A percentile compares a stretch with the other conserved stretches of the same genome.
These are phyloP conservation scores for Polyergus mexicanus DNA, from an alignment of 1,140 invertebrate species.

Conservation along the genomic window DNA sequence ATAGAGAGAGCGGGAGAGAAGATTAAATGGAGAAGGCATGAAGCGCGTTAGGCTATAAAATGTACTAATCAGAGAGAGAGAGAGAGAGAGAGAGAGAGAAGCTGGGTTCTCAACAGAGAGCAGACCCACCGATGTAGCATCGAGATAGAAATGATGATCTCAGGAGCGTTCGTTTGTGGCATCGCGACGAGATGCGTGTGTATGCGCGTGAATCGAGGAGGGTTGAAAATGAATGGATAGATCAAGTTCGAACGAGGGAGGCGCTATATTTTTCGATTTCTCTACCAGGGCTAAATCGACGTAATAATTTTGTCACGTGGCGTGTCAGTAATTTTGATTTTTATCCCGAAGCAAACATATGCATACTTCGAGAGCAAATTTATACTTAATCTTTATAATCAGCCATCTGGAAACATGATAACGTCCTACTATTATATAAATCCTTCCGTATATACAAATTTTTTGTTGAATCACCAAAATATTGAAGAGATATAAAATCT, in stretches of 20 bases:
- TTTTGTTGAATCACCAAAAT: not conserved
- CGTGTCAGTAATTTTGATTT: conserved; percentile 30
- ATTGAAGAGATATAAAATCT: not conserved
- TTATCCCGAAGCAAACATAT: not conserved
- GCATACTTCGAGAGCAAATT: not conserved
- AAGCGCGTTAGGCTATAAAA: conserved; percentile 57
- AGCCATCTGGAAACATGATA: conserved; percentile 20
- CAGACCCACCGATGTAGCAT: conserved; percentile 1
- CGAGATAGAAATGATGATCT: not conserved
- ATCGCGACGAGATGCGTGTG: not conserved
- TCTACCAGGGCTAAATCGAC: not conserved
- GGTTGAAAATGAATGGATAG: conserved; percentile 45
- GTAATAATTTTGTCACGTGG: not conserved
- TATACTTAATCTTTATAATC: not conserved
- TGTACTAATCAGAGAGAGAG: not conserved
- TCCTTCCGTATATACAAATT: not conserved
- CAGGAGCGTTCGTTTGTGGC: not conserved
- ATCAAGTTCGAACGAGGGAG: not conserved
- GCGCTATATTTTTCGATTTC: not conserved
- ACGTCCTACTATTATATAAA: not conserved
- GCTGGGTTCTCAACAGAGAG: not conserved
- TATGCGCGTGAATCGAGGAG: conserved; percentile 23
- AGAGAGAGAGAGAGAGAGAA: not conserved
- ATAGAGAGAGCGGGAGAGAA: conserved; percentile 42
- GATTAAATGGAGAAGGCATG: conserved; percentile 46